Percentiles rank a stretch among this genome's conserved stretches.
These are phyloP conservation scores for Griposia aprilina DNA, from an alignment of 2,888 invertebrate species.

Conservation along the genomic window DNA sequence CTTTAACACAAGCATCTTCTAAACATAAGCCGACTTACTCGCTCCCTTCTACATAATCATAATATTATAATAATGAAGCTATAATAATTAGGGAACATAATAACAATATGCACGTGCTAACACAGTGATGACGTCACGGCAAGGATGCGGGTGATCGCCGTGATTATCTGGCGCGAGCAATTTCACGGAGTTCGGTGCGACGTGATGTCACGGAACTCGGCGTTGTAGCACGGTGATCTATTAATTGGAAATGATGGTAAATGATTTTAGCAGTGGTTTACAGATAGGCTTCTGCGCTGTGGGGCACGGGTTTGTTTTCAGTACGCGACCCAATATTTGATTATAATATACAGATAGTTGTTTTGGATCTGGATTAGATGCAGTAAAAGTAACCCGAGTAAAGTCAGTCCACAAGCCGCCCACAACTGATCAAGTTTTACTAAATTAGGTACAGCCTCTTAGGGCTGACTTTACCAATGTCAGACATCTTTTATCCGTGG, in stretches of 20 bases:
- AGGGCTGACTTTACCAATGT: no score
- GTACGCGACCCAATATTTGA: background rate
- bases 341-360: background rate
- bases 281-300: background rate
- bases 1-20: background rate
- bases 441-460: no score
- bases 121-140: constrained; percentile 16
- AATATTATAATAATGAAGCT: constrained; percentile 29
- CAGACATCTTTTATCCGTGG: no score
- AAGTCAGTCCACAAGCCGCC: background rate
- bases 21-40: background rate
- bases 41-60: constrained; percentile 1
- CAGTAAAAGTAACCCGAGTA: background rate
- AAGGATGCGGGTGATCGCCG: constrained; percentile 23
- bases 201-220: constrained; percentile 12
- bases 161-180: constrained; percentile 9
- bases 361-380: background rate
- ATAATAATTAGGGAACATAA: constrained; percentile 33
- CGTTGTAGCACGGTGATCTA: background rate
- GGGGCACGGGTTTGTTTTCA: background rate
- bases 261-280: background rate
- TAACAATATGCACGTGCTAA: constrained; percentile 27
- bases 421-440: background rate
- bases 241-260: background rate
- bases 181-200: background rate